Conservation (phyloP, 2,113 vertebrate species). For the Neoarius graeffei region DNA sequence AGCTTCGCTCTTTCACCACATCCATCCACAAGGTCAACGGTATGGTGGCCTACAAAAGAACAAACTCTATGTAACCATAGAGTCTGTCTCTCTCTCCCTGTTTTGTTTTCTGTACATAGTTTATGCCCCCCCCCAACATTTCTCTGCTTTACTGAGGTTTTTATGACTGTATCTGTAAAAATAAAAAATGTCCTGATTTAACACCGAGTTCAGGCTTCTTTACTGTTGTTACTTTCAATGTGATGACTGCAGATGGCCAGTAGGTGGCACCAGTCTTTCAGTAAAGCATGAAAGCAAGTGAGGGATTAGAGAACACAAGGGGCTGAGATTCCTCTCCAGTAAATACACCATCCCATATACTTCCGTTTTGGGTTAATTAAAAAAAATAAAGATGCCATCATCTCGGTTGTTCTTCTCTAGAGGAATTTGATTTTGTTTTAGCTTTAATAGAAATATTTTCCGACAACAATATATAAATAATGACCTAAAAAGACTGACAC, state of each 20-base stretch:
- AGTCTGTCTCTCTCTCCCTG: background rate
- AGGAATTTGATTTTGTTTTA: background rate
- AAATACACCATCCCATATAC: background rate
- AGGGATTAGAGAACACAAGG: too few species aligned
- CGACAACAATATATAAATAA: too few species aligned
- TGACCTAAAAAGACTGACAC: background rate
- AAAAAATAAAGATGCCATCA: background rate
- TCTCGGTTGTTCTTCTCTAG: background rate
- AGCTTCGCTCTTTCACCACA: conserved; percentile 91
- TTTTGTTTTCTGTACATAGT: conserved; percentile 51
- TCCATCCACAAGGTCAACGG: conserved; percentile 95
- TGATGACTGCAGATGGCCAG: background rate
- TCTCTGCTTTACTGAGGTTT: conserved; percentile 33
- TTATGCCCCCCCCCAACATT: background rate
- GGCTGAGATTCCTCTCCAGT: background rate
- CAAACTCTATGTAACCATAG: conserved; percentile 65
- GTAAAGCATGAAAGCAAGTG: background rate
- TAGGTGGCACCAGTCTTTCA: conserved; percentile 6
- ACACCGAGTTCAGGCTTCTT: background rate
- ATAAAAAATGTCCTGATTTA: conserved; percentile 33
- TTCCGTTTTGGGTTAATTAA: background rate
- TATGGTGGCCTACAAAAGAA: conserved; percentile 87
- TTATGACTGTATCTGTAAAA: conserved; percentile 31
- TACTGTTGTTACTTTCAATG: background rate
- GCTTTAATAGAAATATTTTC: background rate